Base-by-base conservation (phyloP, 2,888 invertebrate genomes). In the Cyclophora albipunctata region DNA sequence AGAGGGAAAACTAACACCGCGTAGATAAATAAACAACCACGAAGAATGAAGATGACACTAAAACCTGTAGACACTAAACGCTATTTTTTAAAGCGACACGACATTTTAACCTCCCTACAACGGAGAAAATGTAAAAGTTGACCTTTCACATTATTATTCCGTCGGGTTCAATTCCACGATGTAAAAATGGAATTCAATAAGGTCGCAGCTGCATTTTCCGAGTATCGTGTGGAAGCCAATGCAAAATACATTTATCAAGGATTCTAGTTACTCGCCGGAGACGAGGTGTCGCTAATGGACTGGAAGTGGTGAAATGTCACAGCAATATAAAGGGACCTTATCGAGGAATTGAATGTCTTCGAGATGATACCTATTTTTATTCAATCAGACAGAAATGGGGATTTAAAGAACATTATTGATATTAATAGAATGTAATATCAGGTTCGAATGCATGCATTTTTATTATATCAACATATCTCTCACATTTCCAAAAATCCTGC, bases 171-270 rank as follows among this genome's bases (percentile, higher is more conserved):
- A 74, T 68, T 70, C 37, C 68, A 59, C 60, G 57, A 54, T 57
- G 60, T 55, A 65, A 63, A 69, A 70, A 67, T 69, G 66, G 64
- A 66, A 75, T 67, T 62, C 52, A 60, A 67, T 64, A 59, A 52
- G 47, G 62, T 53, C 49, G 51, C 57, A 64, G 63, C 65, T 70
- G 64, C 64, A 43, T 43, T 60, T 54, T 52, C 57, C 52, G 47
- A 60, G 60, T 43, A 43, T 20, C 6, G 34, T 34, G 46, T 49
- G 41, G 45, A 45, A 52, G 48, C 46, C 61, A 55, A 66, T 64
- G 69, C 62, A 65, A 71, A 76, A 72, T 77, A 69, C 68, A 75
- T 76, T 78, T 78, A 77, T 72, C 67, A 66, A 62, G 61, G 57
- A 64, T 62, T 60, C 58, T 57, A 61, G 57, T 52, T 59, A 57